Conservation (phyloP, 2,113 vertebrate species). For the Rynchops niger region DNA sequence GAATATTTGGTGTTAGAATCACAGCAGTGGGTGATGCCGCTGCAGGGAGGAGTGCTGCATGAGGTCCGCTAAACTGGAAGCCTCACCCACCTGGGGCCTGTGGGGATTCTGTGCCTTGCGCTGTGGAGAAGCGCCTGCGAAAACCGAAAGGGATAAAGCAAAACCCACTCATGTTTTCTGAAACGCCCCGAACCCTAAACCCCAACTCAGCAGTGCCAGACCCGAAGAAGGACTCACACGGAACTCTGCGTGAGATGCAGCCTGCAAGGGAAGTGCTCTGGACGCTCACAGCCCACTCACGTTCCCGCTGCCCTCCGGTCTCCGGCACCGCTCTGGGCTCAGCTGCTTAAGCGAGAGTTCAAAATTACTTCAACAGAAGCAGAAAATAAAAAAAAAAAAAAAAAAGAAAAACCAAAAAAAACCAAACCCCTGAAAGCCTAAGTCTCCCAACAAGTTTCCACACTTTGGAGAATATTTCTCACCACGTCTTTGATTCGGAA, state of each 20-base stretch:
- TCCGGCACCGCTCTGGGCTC: background rate
- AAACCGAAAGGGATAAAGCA: background rate
- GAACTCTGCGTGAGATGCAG: background rate
- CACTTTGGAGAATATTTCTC: background rate
- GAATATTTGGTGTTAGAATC: background rate
- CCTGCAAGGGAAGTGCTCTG: background rate
- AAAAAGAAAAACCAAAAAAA: background rate
- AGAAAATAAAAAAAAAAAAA: background rate
- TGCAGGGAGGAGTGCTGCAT: background rate
- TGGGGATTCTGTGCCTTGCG: background rate
- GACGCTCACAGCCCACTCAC: background rate
- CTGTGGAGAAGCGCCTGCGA: accelerated
- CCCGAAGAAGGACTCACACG: background rate
- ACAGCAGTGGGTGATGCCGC: background rate
- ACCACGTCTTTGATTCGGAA: background rate
- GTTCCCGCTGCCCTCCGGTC: background rate
- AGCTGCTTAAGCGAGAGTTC: background rate
- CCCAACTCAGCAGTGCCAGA: background rate
- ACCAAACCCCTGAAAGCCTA: background rate
- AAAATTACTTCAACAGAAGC: background rate
- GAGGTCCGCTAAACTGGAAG: background rate
- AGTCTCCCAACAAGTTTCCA: background rate
- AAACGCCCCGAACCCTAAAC: background rate
- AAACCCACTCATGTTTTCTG: background rate
- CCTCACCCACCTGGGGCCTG: accelerated